Conservation (phyloP, 2,113 vertebrate species). For the Pleuronectes platessa region DNA sequence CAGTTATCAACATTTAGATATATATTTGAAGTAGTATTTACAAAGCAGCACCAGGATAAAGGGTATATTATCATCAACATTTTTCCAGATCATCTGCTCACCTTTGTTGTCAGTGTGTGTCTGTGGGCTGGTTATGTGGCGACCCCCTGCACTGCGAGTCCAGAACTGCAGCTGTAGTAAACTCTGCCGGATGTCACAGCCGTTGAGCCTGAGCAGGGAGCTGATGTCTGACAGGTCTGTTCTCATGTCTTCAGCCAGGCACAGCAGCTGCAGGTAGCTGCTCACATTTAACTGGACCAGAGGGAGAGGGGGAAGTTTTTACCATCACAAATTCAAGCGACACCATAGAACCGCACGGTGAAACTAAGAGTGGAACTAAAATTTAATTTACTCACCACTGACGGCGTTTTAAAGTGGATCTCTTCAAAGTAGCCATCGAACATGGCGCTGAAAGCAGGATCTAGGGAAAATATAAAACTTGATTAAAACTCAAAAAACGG, state of each 20-base stretch:
- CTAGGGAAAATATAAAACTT: constrained; percentile 73
- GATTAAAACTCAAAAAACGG: not conserved
- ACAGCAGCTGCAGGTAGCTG: constrained; percentile 91
- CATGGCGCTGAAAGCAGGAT: constrained; percentile 89
- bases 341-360: not conserved
- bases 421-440: constrained; percentile 96
- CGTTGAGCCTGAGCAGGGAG: constrained; percentile 85
- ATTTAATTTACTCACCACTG: constrained; percentile 84
- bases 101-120: constrained; percentile 2
- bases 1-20: too few species aligned
- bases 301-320: not conserved
- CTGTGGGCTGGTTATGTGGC: constrained; percentile 55
- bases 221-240: constrained; percentile 85
- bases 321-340: not conserved
- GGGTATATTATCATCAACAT: not conserved
- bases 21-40: not conserved
- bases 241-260: constrained; percentile 90
- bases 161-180: constrained; percentile 94
- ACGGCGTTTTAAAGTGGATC: constrained; percentile 88
- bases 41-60: not conserved
- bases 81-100: constrained; percentile 11
- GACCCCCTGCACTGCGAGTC: constrained; percentile 88
- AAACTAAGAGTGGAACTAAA: not conserved
- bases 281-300: constrained; percentile 82
- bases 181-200: constrained; percentile 92